phyloP scores from a whole-genome alignment of 2,113 vertebrate genomes.

The Ceyx melanurus region DNA sequence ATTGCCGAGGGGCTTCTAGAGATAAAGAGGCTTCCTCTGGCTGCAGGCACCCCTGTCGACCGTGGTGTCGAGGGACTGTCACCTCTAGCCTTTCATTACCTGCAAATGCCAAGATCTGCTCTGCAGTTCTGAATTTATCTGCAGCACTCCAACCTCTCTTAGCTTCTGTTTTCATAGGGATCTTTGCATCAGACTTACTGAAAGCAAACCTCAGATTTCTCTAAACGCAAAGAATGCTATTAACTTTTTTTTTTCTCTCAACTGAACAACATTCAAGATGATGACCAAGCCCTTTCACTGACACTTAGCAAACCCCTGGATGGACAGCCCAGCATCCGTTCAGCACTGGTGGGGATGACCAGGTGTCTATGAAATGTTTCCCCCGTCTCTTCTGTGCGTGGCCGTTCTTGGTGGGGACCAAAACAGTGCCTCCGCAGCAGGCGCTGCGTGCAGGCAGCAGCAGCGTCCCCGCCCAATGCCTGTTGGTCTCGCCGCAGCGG shows the following conservation, averaged over 20 bases:
- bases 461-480: neutral
- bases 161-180: neutral
- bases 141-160: neutral
- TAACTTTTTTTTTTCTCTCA: neutral
- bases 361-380: accelerated
- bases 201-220: neutral
- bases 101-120: neutral
- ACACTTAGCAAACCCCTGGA: accelerated
- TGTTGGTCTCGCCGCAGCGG: accelerated
- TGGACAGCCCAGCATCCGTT: accelerated
- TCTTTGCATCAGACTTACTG: neutral
- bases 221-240: neutral
- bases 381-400: accelerated
- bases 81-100: neutral
- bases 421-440: accelerated
- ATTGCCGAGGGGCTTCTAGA: neutral
- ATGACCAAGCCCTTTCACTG: neutral
- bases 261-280: too few relatives aligned
- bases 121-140: neutral
- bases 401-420: accelerated
- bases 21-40: neutral
- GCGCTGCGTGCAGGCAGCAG: neutral
- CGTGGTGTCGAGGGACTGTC: neutral
- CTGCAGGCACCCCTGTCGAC: neutral
- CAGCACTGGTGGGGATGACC: accelerated